phyloP scores from a whole-genome alignment of 2,797 vertebrate species.

The Philypnodon macrostomus region DNA sequence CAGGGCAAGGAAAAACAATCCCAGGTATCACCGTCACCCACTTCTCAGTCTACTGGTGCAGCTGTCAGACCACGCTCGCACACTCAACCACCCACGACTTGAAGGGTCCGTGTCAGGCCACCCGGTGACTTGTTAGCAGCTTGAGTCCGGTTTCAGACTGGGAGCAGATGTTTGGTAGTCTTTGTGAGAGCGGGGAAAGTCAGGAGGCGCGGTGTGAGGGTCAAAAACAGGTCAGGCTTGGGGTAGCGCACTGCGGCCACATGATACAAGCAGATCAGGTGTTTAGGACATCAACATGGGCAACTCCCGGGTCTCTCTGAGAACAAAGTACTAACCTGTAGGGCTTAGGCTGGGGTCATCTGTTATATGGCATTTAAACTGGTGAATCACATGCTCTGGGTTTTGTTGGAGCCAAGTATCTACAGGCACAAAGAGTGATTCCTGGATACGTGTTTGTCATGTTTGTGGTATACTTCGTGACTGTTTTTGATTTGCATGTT shows the following conservation, averaged over 20 bases:
- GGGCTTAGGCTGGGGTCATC: slow-evolving; percentile 51
- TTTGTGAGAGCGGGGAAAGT: slow-evolving; percentile 47
- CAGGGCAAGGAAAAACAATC: slow-evolving; percentile 41
- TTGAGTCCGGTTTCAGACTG: slow-evolving; percentile 35
- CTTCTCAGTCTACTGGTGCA: slow-evolving; percentile 48
- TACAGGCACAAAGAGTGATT: slow-evolving; percentile 22
- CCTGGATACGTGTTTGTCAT: slow-evolving; percentile 36
- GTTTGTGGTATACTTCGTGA: slow-evolving; percentile 30
- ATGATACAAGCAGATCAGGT: slow-evolving; percentile 55
- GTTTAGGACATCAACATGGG: slow-evolving; percentile 35
- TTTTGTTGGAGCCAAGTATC: slow-evolving; percentile 21
- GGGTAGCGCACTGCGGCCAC: slow-evolving; percentile 36
- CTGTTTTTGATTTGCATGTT: slow-evolving; percentile 49
- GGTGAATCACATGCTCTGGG: slow-evolving; percentile 35
- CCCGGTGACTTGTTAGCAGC: slow-evolving; percentile 35
- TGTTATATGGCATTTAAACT: slow-evolving; percentile 39
- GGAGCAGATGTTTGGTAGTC: slow-evolving; percentile 58
- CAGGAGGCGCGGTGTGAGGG: slow-evolving; percentile 41
- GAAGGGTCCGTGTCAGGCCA: slow-evolving; percentile 40
- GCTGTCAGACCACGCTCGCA: slow-evolving; percentile 57
- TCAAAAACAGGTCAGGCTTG: slow-evolving; percentile 43
- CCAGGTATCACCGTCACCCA: slow-evolving; percentile 45
- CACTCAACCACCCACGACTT: slow-evolving; percentile 48
- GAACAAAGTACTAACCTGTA: slow-evolving; percentile 38
- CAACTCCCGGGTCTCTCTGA: slow-evolving; percentile 38